Conservation (phyloP, 2,113 vertebrate species). For the Tenrec ecaudatus region DNA sequence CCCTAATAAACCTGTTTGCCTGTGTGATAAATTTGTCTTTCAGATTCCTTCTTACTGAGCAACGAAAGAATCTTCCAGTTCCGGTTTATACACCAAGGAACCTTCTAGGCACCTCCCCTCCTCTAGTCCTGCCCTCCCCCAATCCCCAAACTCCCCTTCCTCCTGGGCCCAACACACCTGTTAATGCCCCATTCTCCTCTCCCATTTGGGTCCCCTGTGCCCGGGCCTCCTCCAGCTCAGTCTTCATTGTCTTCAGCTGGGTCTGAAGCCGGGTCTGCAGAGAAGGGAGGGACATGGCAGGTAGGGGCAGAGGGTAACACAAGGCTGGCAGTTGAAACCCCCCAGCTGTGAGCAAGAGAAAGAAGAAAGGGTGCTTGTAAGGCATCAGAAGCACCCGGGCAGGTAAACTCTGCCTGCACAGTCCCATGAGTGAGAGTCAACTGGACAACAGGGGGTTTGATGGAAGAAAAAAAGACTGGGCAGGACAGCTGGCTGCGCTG, state of each 20-base stretch:
- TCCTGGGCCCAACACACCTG: neutral
- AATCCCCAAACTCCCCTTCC: no score
- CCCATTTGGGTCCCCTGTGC: slow-evolving; percentile 40
- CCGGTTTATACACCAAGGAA: neutral
- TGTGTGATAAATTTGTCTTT: no score
- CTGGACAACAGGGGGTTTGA: neutral
- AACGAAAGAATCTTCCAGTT: no score
- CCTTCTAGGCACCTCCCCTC: neutral
- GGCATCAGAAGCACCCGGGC: no score
- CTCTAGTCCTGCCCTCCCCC: no score
- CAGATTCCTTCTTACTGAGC: no score
- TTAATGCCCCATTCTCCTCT: slow-evolving; percentile 64
- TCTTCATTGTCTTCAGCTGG: slow-evolving; percentile 44
- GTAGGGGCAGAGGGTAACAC: neutral
- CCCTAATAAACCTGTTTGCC: no score
- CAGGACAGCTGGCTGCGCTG: neutral
- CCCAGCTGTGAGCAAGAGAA: no score
- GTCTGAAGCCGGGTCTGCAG: slow-evolving; percentile 65
- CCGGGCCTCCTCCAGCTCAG: slow-evolving; percentile 52
- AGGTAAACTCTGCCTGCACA: no score
- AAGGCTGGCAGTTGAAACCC: no score
- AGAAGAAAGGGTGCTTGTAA: no score
- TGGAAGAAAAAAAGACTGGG: neutral
- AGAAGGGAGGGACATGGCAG: neutral
- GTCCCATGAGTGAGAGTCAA: neutral